Evolutionary conservation across 64 coral and sea anemone genomes (phyloP).

Genomic region (Montipora capricornis): DNA sequence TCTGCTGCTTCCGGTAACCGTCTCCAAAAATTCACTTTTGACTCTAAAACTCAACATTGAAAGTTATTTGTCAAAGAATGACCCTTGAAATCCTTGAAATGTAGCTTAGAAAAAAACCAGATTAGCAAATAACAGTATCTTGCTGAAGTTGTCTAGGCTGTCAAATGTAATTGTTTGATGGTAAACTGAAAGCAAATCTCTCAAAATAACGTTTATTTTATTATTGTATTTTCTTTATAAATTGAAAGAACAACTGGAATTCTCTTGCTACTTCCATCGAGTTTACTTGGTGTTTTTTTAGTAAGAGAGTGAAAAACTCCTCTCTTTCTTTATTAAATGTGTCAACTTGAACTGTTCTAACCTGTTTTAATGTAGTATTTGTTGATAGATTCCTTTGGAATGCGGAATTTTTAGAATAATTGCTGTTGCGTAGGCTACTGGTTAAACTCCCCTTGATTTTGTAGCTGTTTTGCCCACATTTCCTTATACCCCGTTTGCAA

Average conservation of each 20-base stretch:
- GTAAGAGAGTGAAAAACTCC: neutral
- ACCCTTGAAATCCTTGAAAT: neutral
- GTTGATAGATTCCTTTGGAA: neutral
- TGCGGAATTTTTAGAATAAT: neutral
- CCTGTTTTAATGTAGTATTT: neutral
- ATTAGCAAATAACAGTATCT: constrained; percentile 4
- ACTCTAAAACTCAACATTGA: neutral
- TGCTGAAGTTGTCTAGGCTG: too few species aligned
- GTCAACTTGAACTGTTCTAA: neutral
- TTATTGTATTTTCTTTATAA: too few species aligned
- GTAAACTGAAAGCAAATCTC: neutral
- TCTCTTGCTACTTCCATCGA: too few species aligned
- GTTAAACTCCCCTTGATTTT: too few species aligned
- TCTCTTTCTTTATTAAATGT: neutral
- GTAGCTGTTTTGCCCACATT: too few species aligned
- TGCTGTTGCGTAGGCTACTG: neutral
- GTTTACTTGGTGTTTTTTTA: neutral
- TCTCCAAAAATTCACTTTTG: neutral
- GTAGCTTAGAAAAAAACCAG: neutral
- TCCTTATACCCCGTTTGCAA: too few species aligned
- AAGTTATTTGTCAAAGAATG: neutral
- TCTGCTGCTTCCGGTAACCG: neutral
- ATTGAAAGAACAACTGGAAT: too few species aligned
- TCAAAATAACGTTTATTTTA: too few species aligned
- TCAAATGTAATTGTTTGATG: neutral